phyloP scores from a whole-genome alignment of 2,797 vertebrate genomes.

The Crenichthys baileyi region DNA sequence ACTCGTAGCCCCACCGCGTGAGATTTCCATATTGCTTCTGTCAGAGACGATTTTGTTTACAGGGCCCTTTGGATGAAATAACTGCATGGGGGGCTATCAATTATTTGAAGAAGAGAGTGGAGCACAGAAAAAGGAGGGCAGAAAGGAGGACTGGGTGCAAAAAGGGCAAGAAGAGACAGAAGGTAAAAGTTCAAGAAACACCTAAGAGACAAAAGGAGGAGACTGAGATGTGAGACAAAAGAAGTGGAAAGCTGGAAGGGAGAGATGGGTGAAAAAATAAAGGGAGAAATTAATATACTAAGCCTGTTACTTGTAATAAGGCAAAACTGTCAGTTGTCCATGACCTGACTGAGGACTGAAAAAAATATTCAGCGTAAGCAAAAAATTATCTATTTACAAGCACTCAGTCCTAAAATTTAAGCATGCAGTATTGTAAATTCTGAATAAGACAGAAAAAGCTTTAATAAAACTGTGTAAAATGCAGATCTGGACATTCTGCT shows the following conservation, averaged over 20 bases:
- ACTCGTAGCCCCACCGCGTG: slow-evolving; percentile 62
- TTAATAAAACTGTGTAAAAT: not conserved
- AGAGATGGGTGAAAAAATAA: not conserved
- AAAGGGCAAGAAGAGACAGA: slow-evolving; percentile 13
- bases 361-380: slow-evolving; percentile 15
- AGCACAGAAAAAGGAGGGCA: slow-evolving; percentile 10
- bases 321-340: slow-evolving; percentile 35
- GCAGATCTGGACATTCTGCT: not conserved
- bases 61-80: slow-evolving; percentile 82
- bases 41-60: slow-evolving; percentile 82
- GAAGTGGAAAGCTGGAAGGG: not conserved
- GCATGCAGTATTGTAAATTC: too few relatives aligned
- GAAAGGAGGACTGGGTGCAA: slow-evolving; percentile 9
- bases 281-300: not conserved
- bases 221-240: not conserved
- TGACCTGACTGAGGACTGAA: slow-evolving; percentile 31
- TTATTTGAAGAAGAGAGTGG: slow-evolving; percentile 52
- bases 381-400: slow-evolving; percentile 1
- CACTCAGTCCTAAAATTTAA: too few relatives aligned
- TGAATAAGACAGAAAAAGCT: too few relatives aligned
- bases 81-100: slow-evolving; percentile 69
- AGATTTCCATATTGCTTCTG: slow-evolving; percentile 83
- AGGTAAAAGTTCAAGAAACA: slow-evolving; percentile 20
- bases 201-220: slow-evolving; percentile 13
- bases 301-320: slow-evolving; percentile 1